phyloP scores from a whole-genome alignment of 2,888 invertebrate species.

The Odontocerum albicorne region DNA sequence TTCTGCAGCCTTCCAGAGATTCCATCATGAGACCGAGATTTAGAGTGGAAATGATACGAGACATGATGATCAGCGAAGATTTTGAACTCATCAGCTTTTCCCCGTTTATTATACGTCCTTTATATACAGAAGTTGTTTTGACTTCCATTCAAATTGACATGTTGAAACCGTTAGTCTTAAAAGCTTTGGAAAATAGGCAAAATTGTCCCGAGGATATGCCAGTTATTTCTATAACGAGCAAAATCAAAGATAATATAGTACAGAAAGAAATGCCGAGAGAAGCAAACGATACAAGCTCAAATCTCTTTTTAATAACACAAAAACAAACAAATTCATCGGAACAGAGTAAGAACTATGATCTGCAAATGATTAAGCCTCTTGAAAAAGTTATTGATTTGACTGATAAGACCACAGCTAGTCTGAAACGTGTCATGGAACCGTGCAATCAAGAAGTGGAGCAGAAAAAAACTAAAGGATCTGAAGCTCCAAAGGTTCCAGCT shows the following conservation, averaged over 20 bases:
- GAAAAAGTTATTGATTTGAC: conserved; percentile 5
- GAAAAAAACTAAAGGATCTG: too few species aligned
- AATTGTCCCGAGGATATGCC: conserved; percentile 2
- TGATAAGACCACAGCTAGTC: too few species aligned
- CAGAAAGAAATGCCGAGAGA: neutral
- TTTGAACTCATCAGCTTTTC: conserved; percentile 5
- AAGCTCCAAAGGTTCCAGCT: too few species aligned
- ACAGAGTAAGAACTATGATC: too few species aligned
- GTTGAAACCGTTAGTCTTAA: conserved; percentile 11
- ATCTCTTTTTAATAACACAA: neutral
- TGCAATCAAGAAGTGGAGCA: too few species aligned
- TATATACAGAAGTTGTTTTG: conserved; percentile 8
- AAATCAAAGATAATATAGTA: neutral
- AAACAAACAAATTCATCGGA: neutral
- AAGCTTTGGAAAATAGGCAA: conserved; percentile 1
- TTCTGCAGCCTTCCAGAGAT: conserved; percentile 7
- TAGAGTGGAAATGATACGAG: conserved; percentile 16
- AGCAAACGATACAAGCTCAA: neutral
- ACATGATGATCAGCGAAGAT: conserved; percentile 18
- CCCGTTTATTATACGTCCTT: conserved; percentile 13
- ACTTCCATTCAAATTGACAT: conserved; percentile 9
- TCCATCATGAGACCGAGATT: conserved; percentile 1
- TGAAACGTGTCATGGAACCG: too few species aligned
- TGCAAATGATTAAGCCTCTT: neutral
- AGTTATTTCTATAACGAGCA: conserved; percentile 10